Evolutionary conservation across 2,797 vertebrate genomes (phyloP).

Genomic region (Avahi laniger): DNA sequence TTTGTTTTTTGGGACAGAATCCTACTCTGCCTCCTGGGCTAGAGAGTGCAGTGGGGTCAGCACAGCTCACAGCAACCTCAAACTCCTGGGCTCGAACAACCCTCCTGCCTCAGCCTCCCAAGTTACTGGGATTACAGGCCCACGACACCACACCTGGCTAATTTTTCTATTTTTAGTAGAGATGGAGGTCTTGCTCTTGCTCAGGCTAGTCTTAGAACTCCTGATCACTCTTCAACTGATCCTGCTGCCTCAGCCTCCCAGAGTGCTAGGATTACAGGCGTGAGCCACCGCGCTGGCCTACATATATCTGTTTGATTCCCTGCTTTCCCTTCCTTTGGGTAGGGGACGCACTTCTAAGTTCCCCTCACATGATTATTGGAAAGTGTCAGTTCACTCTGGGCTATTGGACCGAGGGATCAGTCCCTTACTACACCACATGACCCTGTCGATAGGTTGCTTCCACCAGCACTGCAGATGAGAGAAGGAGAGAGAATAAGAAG

Average conservation of each 20-base stretch:
- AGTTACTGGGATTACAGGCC: too few species aligned
- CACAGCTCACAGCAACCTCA: not conserved
- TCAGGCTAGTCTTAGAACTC: too few species aligned
- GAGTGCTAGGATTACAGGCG: too few species aligned
- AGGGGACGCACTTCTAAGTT: not conserved
- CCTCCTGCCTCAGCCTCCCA: too few species aligned
- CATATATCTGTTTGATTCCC: not conserved
- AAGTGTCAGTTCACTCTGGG: not conserved
- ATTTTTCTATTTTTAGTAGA: too few species aligned
- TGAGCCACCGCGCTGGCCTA: too few species aligned
- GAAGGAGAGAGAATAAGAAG: not conserved
- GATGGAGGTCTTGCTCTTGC: too few species aligned
- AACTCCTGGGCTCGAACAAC: not conserved
- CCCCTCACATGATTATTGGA: too few species aligned
- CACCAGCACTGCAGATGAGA: not conserved
- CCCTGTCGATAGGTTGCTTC: not conserved
- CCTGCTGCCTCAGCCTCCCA: too few species aligned
- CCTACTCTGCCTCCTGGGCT: not conserved
- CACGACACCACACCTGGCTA: too few species aligned
- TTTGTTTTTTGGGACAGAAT: not conserved
- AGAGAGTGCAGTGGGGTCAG: rapidly evolving
- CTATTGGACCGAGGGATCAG: not conserved
- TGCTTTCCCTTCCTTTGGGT: not conserved
- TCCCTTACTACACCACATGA: not conserved
- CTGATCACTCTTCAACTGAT: too few species aligned